These are phyloP conservation scores for Oceanodroma leucorhoa DNA, from an alignment of 2,797 vertebrate genomes.

Conservation along the genomic window DNA sequence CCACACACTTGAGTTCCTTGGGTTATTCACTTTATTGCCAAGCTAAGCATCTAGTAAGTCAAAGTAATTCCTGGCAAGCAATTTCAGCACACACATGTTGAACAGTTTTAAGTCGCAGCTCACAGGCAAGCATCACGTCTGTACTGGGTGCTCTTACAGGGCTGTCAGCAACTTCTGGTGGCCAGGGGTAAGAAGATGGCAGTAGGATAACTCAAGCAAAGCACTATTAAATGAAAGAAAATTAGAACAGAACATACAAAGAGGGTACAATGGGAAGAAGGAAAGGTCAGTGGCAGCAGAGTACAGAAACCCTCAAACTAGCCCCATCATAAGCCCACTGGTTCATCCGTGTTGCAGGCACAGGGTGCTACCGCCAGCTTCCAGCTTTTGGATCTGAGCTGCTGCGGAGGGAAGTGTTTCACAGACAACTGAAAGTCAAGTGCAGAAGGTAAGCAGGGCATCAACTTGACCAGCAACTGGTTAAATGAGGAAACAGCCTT, in stretches of 20 bases:
- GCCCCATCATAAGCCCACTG: accelerated
- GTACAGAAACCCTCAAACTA: not conserved
- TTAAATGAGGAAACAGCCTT: not conserved
- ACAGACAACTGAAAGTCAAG: not conserved
- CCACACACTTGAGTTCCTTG: not conserved
- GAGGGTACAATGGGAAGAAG: not conserved
- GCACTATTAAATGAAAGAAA: not conserved
- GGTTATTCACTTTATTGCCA: slow-evolving; percentile 31
- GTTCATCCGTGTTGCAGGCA: not conserved
- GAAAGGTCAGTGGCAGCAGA: not conserved
- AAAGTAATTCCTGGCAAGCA: slow-evolving; percentile 31
- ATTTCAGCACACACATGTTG: not conserved
- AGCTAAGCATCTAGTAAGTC: slow-evolving; percentile 35
- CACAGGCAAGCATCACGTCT: not conserved
- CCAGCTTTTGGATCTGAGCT: not conserved
- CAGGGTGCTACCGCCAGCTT: not conserved
- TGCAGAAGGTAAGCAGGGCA: not conserved
- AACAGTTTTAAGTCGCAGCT: not conserved
- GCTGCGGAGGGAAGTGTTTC: not conserved
- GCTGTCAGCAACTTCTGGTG: not conserved
- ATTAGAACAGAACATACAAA: not conserved
- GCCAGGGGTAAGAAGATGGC: not conserved
- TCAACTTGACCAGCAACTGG: not conserved
- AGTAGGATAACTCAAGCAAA: not conserved
- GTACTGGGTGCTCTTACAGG: not conserved